phyloP scores from a whole-genome alignment of 2,888 invertebrate species.

The Clanis bilineata region DNA sequence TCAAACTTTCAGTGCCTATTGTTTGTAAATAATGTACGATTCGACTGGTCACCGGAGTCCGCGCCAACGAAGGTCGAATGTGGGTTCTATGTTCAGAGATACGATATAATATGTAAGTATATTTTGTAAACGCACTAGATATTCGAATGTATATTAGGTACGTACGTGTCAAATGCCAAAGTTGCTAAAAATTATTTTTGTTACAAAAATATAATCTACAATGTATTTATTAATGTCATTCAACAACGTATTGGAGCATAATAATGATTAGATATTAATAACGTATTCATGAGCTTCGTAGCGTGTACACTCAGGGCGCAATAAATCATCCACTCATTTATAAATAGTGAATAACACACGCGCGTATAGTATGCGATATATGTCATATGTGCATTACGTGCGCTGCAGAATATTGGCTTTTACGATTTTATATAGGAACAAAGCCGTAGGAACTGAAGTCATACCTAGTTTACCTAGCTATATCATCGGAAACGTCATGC shows the following conservation, averaged over 20 bases:
- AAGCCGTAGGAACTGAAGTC: slow-evolving; percentile 21
- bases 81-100: slow-evolving; percentile 66
- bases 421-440: slow-evolving; percentile 19
- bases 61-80: slow-evolving; percentile 36
- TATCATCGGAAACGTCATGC: slow-evolving; percentile 22
- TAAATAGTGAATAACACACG: background rate
- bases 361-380: too few species aligned
- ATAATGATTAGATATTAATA: slow-evolving; percentile 43
- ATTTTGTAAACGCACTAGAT: slow-evolving; percentile 66
- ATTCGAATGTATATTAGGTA: slow-evolving; percentile 48
- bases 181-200: slow-evolving; percentile 66
- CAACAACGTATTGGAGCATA: slow-evolving; percentile 38
- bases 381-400: too few species aligned
- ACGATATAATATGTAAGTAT: slow-evolving; percentile 67
- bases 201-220: slow-evolving; percentile 47
- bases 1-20: slow-evolving; percentile 70
- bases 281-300: slow-evolving; percentile 61
- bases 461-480: slow-evolving; percentile 19
- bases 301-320: slow-evolving; percentile 40
- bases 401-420: slow-evolving; percentile 1
- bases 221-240: slow-evolving; percentile 36
- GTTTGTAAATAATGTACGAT: slow-evolving; percentile 61
- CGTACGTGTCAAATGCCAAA: slow-evolving; percentile 58
- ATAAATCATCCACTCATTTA: slow-evolving; percentile 21
- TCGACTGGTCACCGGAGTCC: background rate